A percentile compares a stretch with the other conserved stretches of the same genome.
These are phyloP conservation scores for Uloborus diversus DNA, from an alignment of 1,140 invertebrate species.

Conservation along the genomic window DNA sequence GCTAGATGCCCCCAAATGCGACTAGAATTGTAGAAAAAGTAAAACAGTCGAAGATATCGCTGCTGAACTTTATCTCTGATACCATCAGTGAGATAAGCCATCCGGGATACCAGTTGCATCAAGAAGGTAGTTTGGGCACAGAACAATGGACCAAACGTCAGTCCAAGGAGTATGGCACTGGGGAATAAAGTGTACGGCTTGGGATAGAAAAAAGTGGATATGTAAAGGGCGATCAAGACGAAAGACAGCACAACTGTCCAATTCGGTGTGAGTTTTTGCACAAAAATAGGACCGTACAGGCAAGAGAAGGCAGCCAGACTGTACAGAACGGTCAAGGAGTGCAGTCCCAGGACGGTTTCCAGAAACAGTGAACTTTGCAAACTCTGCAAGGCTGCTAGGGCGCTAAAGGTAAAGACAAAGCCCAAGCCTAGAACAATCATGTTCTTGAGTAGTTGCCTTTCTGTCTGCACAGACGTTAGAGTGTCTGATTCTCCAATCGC, in stretches of 20 bases:
- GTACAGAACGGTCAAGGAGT: conserved; percentile 52
- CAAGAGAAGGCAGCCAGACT: conserved; percentile 56
- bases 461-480: conserved; percentile 48
- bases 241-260: conserved; percentile 57
- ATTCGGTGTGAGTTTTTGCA: conserved; percentile 57
- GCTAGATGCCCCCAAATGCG: conserved; percentile 55
- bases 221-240: conserved; percentile 56
- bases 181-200: conserved; percentile 54
- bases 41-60: conserved; percentile 56
- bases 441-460: conserved; percentile 55
- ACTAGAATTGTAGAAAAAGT: conserved; percentile 57
- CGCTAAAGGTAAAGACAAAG: conserved; percentile 57
- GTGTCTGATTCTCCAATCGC: background rate
- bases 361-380: conserved; percentile 58
- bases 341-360: conserved; percentile 52
- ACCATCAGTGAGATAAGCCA: conserved; percentile 52
- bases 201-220: conserved; percentile 59
- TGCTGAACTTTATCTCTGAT: conserved; percentile 51
- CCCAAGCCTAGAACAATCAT: conserved; percentile 57
- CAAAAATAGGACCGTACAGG: conserved; percentile 58
- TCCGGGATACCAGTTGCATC: conserved; percentile 57
- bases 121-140: conserved; percentile 57
- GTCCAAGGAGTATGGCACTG: conserved; percentile 46
- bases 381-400: conserved; percentile 53
- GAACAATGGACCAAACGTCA: conserved; percentile 55